Base-by-base conservation (phyloP, 2,888 invertebrate species). In the Malthinus flaveolus region DNA sequence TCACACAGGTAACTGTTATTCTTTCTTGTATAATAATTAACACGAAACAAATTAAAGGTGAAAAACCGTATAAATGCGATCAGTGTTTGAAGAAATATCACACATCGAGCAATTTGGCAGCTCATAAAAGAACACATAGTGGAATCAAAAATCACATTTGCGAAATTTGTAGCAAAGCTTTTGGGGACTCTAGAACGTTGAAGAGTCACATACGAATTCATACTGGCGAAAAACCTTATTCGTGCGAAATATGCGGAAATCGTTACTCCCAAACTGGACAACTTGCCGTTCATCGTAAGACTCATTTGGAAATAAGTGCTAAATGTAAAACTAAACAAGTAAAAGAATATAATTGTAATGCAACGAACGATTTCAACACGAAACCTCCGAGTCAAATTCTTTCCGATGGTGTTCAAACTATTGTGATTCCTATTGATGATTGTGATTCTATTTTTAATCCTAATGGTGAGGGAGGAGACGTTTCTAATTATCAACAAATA, bases 221-320 rank as follows among this genome's bases (percentile, higher is more conserved):
- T 61, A 77, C 77, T 0, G 78, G 78, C 0, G 78, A 78, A 58
- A 74, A 71, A 52, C 78, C 77, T 3, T 78, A 77, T 36, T 63
- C 67, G 7, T 78, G 78, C 63, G 64, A 64, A 3, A 53, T 72
- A 39, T 78, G 78, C 59, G 74, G 74, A 1, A 72, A 73, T 31
- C 64, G 73, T 47, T 78, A 73, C 56, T 71, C 74, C 1, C 77
- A 77, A 62, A 73, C 77, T 0, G 77, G 78, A 4, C 77, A 78
- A 60, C 61, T 78, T 10, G 70, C 77, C 3, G 71, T 70, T 1
- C 78, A 78, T 61, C 68, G 73, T 48, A 73, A 71, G 58, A 73
- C 66, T 10, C 78, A 78, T 37, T 35, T 51, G n/a, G 48, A 55
- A 15, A n/a, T 23, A 23, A 23, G n/a, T n/a, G n/a, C n/a, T n/a